Evolutionary conservation across 2,888 invertebrate genomes (phyloP).

Genomic region (Agrilus cyanescens): DNA sequence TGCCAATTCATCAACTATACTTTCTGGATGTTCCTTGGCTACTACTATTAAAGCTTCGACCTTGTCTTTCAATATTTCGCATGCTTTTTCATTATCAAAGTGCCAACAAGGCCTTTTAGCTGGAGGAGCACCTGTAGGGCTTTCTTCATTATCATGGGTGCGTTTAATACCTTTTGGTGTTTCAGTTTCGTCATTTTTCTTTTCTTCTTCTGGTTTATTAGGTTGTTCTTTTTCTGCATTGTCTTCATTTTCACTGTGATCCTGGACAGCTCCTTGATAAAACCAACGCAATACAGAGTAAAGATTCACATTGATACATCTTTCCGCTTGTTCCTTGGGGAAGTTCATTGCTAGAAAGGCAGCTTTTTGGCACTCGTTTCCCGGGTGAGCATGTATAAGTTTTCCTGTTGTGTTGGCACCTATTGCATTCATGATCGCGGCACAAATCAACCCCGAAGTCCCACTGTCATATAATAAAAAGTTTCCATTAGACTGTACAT

Average conservation of each 20-base stretch:
- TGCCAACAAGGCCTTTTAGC: constrained; percentile 55
- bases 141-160: background rate
- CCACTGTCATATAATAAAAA: constrained; percentile 82
- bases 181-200: constrained; percentile 6
- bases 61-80: constrained; percentile 47
- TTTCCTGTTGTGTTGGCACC: constrained; percentile 51
- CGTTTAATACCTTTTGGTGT: constrained; percentile 8
- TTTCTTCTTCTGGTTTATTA: constrained; percentile 5
- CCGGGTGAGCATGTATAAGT: constrained; percentile 67
- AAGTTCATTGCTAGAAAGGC: constrained; percentile 74
- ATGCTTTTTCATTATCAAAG: constrained; percentile 53
- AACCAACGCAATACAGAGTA: constrained; percentile 60
- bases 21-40: constrained; percentile 76
- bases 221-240: constrained; percentile 2
- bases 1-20: constrained; percentile 61
- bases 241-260: background rate
- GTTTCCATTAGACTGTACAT: constrained; percentile 65
- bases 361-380: constrained; percentile 68
- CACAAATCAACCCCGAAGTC: constrained; percentile 72
- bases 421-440: constrained; percentile 70
- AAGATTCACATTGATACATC: constrained; percentile 64
- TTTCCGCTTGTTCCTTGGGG: constrained; percentile 51
- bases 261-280: constrained; percentile 37
- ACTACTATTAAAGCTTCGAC: constrained; percentile 69
- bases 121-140: constrained; percentile 8